Evolutionary conservation across 2,888 invertebrate genomes (phyloP).

Genomic region (Campoplex nolae): DNA sequence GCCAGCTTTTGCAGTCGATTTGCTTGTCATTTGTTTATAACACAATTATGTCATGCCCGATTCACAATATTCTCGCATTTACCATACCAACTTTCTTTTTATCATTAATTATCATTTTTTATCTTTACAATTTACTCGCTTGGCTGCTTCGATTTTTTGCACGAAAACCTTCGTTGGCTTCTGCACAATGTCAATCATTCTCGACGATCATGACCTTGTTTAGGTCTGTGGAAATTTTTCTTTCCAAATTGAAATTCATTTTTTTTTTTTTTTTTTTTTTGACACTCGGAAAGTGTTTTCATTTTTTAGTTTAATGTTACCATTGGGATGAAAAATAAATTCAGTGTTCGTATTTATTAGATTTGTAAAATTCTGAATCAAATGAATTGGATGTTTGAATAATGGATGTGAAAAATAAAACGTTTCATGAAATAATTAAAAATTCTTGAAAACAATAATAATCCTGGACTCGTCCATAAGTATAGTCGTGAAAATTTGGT

Average conservation of each 20-base stretch:
- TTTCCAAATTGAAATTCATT: slow-evolving; percentile 8
- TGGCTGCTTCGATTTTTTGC: slow-evolving; percentile 73
- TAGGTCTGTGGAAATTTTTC: slow-evolving; percentile 32
- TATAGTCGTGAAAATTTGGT: not conserved
- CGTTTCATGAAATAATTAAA: not conserved
- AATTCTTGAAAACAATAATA: not conserved
- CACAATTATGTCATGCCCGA: slow-evolving; percentile 56
- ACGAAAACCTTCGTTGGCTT: slow-evolving; percentile 72
- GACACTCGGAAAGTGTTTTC: not conserved
- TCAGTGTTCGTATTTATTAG: not conserved
- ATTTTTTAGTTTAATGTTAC: too few relatives aligned
- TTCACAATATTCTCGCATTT: slow-evolving; percentile 49
- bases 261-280: not conserved
- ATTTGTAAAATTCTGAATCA: not conserved
- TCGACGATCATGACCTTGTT: slow-evolving; percentile 45
- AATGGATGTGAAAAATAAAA: not conserved
- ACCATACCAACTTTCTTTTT: slow-evolving; percentile 27
- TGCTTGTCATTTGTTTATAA: slow-evolving; percentile 66
- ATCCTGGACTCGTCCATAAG: not conserved
- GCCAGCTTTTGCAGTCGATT: slow-evolving; percentile 63
- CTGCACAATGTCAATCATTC: slow-evolving; percentile 53
- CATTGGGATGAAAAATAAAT: not conserved
- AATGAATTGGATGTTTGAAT: not conserved
- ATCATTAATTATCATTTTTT: slow-evolving; percentile 43
- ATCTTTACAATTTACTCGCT: slow-evolving; percentile 48